Evolutionary conservation across 2,888 invertebrate genomes (phyloP).

Genomic region (Chrysodeixis includens): DNA sequence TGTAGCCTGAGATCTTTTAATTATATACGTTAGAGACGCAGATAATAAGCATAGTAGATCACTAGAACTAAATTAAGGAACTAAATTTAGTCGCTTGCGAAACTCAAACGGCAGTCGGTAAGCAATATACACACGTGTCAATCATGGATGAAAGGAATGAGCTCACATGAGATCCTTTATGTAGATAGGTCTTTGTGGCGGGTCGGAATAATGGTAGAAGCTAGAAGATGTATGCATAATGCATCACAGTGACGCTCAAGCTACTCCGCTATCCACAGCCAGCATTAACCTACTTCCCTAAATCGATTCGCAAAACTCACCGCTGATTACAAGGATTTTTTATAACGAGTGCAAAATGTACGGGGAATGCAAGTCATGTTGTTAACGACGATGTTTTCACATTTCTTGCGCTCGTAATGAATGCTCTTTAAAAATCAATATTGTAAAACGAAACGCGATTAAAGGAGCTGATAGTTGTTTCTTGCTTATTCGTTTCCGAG

Average conservation of each 20-base stretch:
- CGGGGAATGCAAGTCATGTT: constrained; percentile 4
- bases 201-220: constrained; percentile 22
- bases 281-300: constrained; percentile 42
- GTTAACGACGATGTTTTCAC: background rate
- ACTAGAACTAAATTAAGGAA: background rate
- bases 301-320: constrained; percentile 28
- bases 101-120: background rate
- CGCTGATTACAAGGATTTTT: constrained; percentile 5
- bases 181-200: constrained; percentile 27
- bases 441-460: background rate
- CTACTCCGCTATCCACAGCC: constrained; percentile 42
- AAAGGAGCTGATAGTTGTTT: background rate
- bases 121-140: constrained; percentile 5
- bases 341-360: constrained; percentile 1
- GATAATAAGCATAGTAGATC: background rate
- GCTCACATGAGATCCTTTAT: constrained; percentile 15
- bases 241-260: constrained; percentile 45
- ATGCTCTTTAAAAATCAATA: background rate
- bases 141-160: constrained; percentile 6
- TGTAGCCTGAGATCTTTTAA: background rate
- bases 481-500: background rate
- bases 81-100: background rate
- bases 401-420: constrained; percentile 3
- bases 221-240: constrained; percentile 48
- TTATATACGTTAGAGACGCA: background rate